Base-by-base conservation (phyloP, 2,888 invertebrate genomes). In the Lasioglossum leucozonium region DNA sequence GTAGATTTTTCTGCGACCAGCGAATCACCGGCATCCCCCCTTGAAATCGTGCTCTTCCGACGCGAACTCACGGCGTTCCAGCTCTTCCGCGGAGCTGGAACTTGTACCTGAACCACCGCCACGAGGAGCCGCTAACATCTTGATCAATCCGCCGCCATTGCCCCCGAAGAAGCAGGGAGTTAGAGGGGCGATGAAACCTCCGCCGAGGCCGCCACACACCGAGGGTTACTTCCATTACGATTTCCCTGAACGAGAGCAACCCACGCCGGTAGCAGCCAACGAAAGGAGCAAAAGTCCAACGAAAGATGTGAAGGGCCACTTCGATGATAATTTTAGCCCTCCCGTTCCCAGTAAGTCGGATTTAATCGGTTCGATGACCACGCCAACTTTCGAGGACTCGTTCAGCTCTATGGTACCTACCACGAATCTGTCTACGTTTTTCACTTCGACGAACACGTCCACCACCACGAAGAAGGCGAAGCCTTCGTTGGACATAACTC, bases 81-180 rank as follows among this genome's bases (percentile, higher is more conserved):
- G 90, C 74, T 95, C 95, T 8, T 95, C 94, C 47, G 92, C 92
- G 8, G 95, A 95, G 84, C 86, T 95, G 79, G 95, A 95, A 76
- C 93, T 94, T 81, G 96, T 96, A 92, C 97, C 95, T 90, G 97
- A 95, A 91, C 97, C 97, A 26, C 97, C 97, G 0, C 97, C 97
- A 1, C 96, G 97, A 11, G 96, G 97, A 8, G 96, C 96, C 0
- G 96, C 96, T 26, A 96, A 96, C 94, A 96, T 95, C 76, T 95
- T 96, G 76, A 96, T 96, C 10, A 97, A 97, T 92, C 97, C 97
- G 4, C 97, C 97, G 2, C 97, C 97, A 4, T 95, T 97, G 93
- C 96, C 97, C 34, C 97, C 97, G 22, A 97, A 97, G 93, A 97
- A 97, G 88, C 91, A 96, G 89, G 95, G 96, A 69, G 96, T 95